Base-by-base conservation (phyloP, 1,140 invertebrate genomes). In the Eciton burchellii region DNA sequence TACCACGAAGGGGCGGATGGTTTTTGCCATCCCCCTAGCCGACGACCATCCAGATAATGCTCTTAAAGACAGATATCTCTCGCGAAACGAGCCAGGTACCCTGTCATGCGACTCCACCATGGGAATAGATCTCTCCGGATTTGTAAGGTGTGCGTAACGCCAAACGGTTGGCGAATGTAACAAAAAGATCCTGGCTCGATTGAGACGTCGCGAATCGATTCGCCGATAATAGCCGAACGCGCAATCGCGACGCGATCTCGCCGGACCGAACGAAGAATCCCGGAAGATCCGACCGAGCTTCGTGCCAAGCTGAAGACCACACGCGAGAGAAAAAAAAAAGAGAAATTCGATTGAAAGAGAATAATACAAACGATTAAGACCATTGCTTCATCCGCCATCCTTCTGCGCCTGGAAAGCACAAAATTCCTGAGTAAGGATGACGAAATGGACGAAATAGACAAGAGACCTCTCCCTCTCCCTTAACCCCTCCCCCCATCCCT, bases 31-130 rank as follows among this genome's bases (percentile, higher is more conserved):
- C 90, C 87, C 90, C 88, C 74, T 87, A 83, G 72, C 74, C 82
- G 84, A 84, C 88, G 82, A 82, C 89, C 87, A 91, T 91, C 89
- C 90, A 91, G 92, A 93, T 93, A 93, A 93, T 93, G 92, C 93
- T 91, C 92, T 93, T 93, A 93, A 93, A 93, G 92, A 91, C 89
- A 88, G 92, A 93, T 93, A 93, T 93, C 89, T 91, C 88, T 89
- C 86, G 89, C 89, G 87, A 89, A 90, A 88, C 88, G 90, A 89
- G 84, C 89, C 90, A 92, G 91, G 90, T 91, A 89, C 89, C 73
- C 21, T 56, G 45, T 77, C 60, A 54, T 43, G 14, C 47, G 62
- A 66, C 35, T 68, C 49, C 43, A 70, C 21, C 62, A 43, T 35
- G 63, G n/a, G n/a, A 79, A 56, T 68, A 45, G 11, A 56, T 77